Percentiles rank a stretch among this genome's conserved stretches.
Conservation (phyloP, 2,113 vertebrate genomes). For the Erythrolamprus reginae region DNA sequence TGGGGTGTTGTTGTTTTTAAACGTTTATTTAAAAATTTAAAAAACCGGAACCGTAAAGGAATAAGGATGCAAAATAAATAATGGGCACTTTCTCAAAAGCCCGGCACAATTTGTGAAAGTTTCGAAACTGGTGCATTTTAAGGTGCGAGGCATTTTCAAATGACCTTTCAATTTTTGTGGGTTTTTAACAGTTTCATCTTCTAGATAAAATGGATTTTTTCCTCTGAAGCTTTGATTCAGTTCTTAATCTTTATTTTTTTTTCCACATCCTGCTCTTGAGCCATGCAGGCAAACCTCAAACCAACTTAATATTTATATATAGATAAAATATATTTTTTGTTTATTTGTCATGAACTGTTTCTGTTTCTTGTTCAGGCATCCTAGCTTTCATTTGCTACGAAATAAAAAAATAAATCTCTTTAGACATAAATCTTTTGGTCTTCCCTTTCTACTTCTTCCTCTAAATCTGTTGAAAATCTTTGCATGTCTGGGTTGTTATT, state of each 20-base stretch:
- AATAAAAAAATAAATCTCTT: constrained; percentile 37
- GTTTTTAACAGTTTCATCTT: constrained; percentile 61
- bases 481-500: neutral
- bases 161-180: constrained; percentile 61
- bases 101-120: constrained; percentile 22
- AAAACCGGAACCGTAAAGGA: constrained; percentile 15
- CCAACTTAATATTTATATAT: constrained; percentile 17
- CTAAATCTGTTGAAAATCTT: neutral
- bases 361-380: neutral
- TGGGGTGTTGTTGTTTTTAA: constrained; percentile 1
- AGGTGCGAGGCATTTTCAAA: constrained; percentile 60
- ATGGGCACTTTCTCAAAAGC: constrained; percentile 20
- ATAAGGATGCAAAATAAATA: neutral
- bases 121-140: constrained; percentile 61
- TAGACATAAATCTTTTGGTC: neutral
- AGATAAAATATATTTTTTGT: constrained; percentile 24
- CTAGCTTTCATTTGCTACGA: constrained; percentile 26
- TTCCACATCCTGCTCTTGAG: constrained; percentile 24
- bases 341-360: constrained; percentile 28
- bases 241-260: constrained; percentile 20
- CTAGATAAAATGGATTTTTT: constrained; percentile 59
- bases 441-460: constrained; percentile 12
- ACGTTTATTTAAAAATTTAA: constrained; percentile 25
- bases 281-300: constrained; percentile 20
- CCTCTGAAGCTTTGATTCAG: constrained; percentile 45